A percentile compares a stretch with the other conserved stretches of the same genome.
These are phyloP conservation scores for Equus quagga DNA, from an alignment of 2,113 vertebrate species.

Conservation along the genomic window DNA sequence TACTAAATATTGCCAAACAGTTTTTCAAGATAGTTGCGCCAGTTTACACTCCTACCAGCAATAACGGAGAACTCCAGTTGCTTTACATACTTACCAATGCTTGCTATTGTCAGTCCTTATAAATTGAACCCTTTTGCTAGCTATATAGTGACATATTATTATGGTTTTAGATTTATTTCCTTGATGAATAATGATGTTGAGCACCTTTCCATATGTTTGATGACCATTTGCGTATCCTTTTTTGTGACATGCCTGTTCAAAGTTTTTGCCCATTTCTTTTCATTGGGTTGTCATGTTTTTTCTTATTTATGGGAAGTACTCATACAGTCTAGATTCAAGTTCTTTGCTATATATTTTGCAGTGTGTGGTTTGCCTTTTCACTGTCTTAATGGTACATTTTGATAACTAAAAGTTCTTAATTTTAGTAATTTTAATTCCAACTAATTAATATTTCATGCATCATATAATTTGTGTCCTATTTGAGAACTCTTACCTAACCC, in stretches of 20 bases:
- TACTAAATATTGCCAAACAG: background rate
- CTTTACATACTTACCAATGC: background rate
- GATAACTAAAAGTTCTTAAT: background rate
- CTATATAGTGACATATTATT: background rate
- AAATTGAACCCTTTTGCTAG: background rate
- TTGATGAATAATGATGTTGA: background rate
- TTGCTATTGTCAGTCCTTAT: background rate
- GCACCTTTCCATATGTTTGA: background rate
- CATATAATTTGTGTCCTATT: background rate
- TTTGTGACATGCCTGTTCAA: background rate
- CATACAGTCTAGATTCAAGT: background rate
- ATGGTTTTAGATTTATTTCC: background rate
- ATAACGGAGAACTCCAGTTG: background rate
- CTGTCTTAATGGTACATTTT: background rate
- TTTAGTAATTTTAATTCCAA: constrained; percentile 26
- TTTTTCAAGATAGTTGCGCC: background rate
- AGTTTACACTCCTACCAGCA: background rate
- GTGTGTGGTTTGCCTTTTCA: background rate
- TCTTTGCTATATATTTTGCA: background rate
- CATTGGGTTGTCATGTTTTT: background rate
- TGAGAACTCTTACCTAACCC: background rate
- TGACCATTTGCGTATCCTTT: background rate
- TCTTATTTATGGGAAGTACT: background rate
- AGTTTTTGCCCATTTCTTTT: background rate
- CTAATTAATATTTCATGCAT: background rate